phyloP scores from a whole-genome alignment of 2,888 invertebrate species.

The Bembecia ichneumoniformis region DNA sequence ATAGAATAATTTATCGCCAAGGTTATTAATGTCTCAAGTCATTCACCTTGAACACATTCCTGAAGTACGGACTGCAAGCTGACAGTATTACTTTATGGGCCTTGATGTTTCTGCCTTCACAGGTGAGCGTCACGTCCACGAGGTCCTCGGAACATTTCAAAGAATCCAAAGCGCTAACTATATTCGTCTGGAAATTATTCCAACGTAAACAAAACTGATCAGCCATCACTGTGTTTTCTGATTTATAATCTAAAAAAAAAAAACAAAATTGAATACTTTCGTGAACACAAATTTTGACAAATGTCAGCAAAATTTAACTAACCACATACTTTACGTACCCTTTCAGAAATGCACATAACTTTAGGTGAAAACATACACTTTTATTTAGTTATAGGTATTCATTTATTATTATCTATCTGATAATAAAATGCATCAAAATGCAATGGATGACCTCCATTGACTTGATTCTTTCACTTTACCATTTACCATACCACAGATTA shows the following conservation, averaged over 20 bases:
- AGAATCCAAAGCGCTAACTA: constrained; percentile 78
- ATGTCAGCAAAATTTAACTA: constrained; percentile 17
- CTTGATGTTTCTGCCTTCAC: constrained; percentile 80
- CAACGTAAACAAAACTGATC: constrained; percentile 83
- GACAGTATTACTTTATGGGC: constrained; percentile 83
- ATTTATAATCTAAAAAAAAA: constrained; percentile 29
- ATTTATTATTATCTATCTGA: constrained; percentile 12
- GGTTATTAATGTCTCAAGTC: constrained; percentile 64
- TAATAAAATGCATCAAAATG: constrained; percentile 57
- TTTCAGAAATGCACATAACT: constrained; percentile 31
- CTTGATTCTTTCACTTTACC: constrained; percentile 49
- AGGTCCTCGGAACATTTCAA: constrained; percentile 79
- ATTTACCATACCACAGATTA: neutral
- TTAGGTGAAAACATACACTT: constrained; percentile 18
- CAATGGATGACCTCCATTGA: constrained; percentile 66
- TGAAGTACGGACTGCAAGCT: constrained; percentile 82
- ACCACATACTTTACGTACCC: constrained; percentile 22
- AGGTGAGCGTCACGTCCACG: constrained; percentile 81
- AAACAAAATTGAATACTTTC: constrained; percentile 14
- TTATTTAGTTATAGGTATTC: constrained; percentile 20
- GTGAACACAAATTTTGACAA: constrained; percentile 23
- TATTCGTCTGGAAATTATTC: constrained; percentile 81
- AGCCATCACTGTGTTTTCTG: constrained; percentile 56
- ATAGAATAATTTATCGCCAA: constrained; percentile 42
- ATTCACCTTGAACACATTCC: constrained; percentile 80